Base-by-base conservation (phyloP, 2,797 vertebrate species). In the Cyclura pinguis region DNA sequence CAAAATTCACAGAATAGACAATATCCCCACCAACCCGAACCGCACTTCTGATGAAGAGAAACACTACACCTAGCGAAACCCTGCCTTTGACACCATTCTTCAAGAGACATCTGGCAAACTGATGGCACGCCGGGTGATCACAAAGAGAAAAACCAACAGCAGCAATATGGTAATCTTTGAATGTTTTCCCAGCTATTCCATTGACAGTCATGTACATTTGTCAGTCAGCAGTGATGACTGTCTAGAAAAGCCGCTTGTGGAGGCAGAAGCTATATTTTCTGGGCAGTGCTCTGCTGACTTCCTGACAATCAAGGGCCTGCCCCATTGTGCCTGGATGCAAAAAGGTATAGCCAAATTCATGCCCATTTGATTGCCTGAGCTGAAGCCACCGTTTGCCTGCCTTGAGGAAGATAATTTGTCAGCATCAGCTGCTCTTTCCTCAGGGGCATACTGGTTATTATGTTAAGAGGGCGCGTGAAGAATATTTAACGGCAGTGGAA, bases 401-500 rank as follows among this genome's bases (percentile, higher is more conserved):
- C 96, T 97, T 94, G 94, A 97, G 94, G 82, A 82, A 95, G 96
- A 93, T 96, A 96, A 97, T 97, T 97, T 97, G 96, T 97, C 96
- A 97, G 96, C 96, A 97, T 96, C 97, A 97, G 97, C 97, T 97
- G 97, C 97, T 95, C 96, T 95, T 95, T 96, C 96, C 96, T 97
- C 96, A 93, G 94, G 96, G 96, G 96, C 96, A 95, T 95, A 94
- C 96, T 97, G 96, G 96, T 97, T 97, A 97, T 93, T 96, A 96
- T 96, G 96, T 97, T 97, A 96, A 10, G 96, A 96, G 96, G 76
- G 95, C 73, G 86, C 91, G 92, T 95, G 96, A 97, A 97, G 97
- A 97, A 96, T 97, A 95, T 93, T 90, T 93, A 96, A 96, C 81
- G 90, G 91, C 1, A 81, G 20, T 32, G 78, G 91, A 96, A 92